A percentile compares a stretch with the other conserved stretches of the same genome.
phyloP scores from a whole-genome alignment of 1,140 invertebrate species.

The Colletes gigas region DNA sequence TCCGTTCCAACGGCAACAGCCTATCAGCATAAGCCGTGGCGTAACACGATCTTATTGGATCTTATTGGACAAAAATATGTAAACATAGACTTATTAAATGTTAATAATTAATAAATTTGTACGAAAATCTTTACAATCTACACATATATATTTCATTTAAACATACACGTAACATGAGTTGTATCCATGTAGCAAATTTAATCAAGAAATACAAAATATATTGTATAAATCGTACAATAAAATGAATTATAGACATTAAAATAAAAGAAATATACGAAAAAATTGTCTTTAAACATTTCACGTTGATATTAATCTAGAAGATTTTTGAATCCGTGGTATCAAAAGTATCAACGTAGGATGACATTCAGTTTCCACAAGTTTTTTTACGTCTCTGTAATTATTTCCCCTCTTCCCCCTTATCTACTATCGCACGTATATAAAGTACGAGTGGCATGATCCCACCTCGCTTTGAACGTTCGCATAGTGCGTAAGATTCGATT shows the following conservation, averaged over 20 bases:
- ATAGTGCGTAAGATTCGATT: not conserved
- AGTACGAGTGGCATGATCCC: not conserved
- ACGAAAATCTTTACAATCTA: too few species aligned
- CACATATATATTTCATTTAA: too few species aligned
- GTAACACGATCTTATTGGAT: not conserved
- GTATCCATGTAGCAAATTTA: too few species aligned
- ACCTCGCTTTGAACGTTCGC: not conserved
- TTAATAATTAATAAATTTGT: not conserved
- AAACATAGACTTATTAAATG: not conserved
- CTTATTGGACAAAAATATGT: not conserved
- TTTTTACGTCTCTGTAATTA: not conserved
- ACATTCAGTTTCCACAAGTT: not conserved
- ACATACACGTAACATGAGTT: too few species aligned
- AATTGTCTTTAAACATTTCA: too few species aligned
- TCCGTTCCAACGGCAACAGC: not conserved
- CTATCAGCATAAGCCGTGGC: not conserved
- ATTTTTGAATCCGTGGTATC: too few species aligned
- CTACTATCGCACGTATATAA: not conserved
- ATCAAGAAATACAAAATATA: too few species aligned
- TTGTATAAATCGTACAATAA: too few species aligned
- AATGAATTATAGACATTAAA: too few species aligned
- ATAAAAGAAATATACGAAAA: too few species aligned
- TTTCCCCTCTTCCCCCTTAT: not conserved
- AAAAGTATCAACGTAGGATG: not conserved
- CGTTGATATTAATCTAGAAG: too few species aligned